Evolutionary conservation across 2,113 vertebrate genomes (phyloP).

Genomic region (Gymnocephalus cernua): DNA sequence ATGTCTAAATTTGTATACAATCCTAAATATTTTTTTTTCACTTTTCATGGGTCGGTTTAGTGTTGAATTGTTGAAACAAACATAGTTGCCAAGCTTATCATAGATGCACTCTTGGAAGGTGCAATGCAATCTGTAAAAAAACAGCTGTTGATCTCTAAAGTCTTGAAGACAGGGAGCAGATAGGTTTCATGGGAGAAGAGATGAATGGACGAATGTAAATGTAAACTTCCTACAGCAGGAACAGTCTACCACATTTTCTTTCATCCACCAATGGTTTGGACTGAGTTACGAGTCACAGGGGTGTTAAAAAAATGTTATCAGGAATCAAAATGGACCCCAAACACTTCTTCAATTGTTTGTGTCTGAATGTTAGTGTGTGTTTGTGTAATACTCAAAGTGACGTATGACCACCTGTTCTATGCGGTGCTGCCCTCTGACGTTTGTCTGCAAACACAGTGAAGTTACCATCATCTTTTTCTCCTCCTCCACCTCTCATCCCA

Average conservation of each 20-base stretch:
- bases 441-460: slow-evolving; percentile 5
- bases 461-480: neutral
- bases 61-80: slow-evolving; percentile 19
- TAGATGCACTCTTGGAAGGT: slow-evolving; percentile 5
- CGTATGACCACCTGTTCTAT: slow-evolving; percentile 12
- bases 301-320: neutral
- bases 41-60: slow-evolving; percentile 14
- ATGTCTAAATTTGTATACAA: neutral
- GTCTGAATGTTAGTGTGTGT: neutral
- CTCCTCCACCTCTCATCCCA: neutral
- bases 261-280: slow-evolving; percentile 16
- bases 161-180: slow-evolving; percentile 6
- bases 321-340: neutral
- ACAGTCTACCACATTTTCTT: slow-evolving; percentile 20
- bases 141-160: slow-evolving; percentile 38
- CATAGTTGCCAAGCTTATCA: slow-evolving; percentile 28
- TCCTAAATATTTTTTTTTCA: neutral
- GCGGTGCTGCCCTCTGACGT: neutral
- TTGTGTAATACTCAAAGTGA: slow-evolving; percentile 22
- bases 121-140: slow-evolving; percentile 19
- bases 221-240: slow-evolving; percentile 42
- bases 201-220: slow-evolving; percentile 29
- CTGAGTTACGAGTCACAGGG: neutral
- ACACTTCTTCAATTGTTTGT: neutral
- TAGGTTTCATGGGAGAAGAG: neutral